Conservation (phyloP, 2,888 invertebrate species). For the Odontomyia ornata region DNA sequence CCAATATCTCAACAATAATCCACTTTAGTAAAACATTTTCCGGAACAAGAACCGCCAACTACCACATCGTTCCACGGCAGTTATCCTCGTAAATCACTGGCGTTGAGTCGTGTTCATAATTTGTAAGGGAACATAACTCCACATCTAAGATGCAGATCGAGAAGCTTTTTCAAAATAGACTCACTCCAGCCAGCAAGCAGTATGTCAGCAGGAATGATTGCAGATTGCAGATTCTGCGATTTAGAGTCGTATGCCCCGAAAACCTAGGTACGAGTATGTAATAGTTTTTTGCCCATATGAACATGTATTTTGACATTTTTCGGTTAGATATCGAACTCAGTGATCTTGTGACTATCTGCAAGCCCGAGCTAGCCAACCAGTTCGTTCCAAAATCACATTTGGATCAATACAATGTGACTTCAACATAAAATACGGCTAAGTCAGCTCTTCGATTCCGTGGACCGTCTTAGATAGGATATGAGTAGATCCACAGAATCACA, state of each 20-base stretch:
- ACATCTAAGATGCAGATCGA: constrained; percentile 33
- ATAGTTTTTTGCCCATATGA: constrained; percentile 28
- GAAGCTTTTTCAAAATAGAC: constrained; percentile 9
- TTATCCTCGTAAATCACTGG: constrained; percentile 27
- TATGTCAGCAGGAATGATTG: neutral
- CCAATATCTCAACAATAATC: constrained; percentile 32
- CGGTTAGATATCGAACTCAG: constrained; percentile 20
- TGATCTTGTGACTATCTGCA: constrained; percentile 23
- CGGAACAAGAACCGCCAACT: constrained; percentile 24
- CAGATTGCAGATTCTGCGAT: constrained; percentile 11
- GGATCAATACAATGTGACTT: constrained; percentile 13
- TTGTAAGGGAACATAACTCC: constrained; percentile 35
- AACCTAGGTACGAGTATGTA: neutral
- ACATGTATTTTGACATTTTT: constrained; percentile 37
- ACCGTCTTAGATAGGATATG: neutral
- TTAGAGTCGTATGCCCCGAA: neutral
- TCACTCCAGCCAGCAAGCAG: neutral
- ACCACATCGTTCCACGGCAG: neutral
- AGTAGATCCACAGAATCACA: constrained; percentile 1
- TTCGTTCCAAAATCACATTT: neutral
- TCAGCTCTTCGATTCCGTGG: neutral
- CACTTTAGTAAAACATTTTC: constrained; percentile 6
- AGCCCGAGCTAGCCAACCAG: neutral
- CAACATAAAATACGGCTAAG: neutral
- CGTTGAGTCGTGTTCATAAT: constrained; percentile 40